Conservation (phyloP, 2,113 vertebrate genomes). For the Nothocercus nigrocapillus region DNA sequence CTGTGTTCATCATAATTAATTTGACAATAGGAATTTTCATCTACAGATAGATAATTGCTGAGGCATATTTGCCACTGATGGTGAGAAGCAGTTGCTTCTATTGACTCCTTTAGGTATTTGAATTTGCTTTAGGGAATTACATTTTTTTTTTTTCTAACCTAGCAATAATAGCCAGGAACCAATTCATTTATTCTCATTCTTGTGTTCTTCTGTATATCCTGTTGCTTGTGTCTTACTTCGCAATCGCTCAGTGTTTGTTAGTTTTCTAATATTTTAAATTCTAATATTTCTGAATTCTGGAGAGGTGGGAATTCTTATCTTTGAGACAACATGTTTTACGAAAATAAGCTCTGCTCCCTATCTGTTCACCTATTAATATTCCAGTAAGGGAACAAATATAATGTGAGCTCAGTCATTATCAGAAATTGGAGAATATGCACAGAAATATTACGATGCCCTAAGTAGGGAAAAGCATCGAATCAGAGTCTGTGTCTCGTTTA, state of each 20-base stretch:
- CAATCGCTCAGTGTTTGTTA: background rate
- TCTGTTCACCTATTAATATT: background rate
- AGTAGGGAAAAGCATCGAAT: background rate
- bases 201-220: background rate
- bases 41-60: background rate
- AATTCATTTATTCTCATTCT: background rate
- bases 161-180: background rate
- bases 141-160: background rate
- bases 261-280: background rate
- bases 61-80: background rate
- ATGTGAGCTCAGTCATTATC: background rate
- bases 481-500: background rate
- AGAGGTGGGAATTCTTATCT: background rate
- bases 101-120: background rate
- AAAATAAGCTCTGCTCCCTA: background rate
- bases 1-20: background rate
- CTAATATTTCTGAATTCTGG: background rate
- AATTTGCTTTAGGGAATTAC: background rate
- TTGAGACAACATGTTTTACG: background rate
- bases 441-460: fast-evolving
- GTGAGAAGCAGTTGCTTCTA: background rate
- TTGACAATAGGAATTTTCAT: background rate
- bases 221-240: background rate
- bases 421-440: background rate
- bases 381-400: background rate